Percentiles rank a stretch among this genome's conserved stretches.
Evolutionary conservation across 2,113 vertebrate species (phyloP).

Genomic region (Narcine bancroftii): DNA sequence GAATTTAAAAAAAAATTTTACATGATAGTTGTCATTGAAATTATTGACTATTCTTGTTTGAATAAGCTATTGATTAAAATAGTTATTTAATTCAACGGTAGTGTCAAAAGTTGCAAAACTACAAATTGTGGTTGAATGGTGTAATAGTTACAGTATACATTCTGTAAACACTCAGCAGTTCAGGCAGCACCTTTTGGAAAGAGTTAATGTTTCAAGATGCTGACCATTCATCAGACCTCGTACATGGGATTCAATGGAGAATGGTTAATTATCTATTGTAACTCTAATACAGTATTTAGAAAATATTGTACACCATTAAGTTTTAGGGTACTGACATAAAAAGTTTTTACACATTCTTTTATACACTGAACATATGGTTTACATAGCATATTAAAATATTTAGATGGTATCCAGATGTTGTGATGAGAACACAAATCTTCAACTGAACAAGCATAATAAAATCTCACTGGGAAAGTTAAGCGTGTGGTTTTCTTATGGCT

Average conservation of each 20-base stretch:
- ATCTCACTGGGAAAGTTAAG: conserved; percentile 7
- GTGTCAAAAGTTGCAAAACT: too few species aligned
- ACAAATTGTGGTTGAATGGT: too few species aligned
- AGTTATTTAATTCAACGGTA: neutral
- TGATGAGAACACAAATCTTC: neutral
- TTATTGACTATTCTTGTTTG: neutral
- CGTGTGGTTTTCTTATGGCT: neutral
- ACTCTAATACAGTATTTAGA: conserved; percentile 9
- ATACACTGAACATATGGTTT: neutral
- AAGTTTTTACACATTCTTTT: neutral
- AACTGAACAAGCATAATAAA: neutral
- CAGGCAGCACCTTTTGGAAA: too few species aligned
- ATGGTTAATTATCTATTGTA: neutral
- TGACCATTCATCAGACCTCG: neutral
- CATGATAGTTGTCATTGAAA: too few species aligned
- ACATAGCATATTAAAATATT: conserved; percentile 9
- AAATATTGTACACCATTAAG: neutral
- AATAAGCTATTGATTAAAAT: neutral
- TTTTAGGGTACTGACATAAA: neutral
- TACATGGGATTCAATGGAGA: neutral
- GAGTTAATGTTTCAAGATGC: too few species aligned
- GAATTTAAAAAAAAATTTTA: too few species aligned
- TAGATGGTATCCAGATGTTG: conserved; percentile 17
- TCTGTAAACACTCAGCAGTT: too few species aligned
- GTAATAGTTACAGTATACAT: too few species aligned